These are phyloP conservation scores for Sapayoa aenigma DNA, from an alignment of 2,113 vertebrate species.

Conservation along the genomic window DNA sequence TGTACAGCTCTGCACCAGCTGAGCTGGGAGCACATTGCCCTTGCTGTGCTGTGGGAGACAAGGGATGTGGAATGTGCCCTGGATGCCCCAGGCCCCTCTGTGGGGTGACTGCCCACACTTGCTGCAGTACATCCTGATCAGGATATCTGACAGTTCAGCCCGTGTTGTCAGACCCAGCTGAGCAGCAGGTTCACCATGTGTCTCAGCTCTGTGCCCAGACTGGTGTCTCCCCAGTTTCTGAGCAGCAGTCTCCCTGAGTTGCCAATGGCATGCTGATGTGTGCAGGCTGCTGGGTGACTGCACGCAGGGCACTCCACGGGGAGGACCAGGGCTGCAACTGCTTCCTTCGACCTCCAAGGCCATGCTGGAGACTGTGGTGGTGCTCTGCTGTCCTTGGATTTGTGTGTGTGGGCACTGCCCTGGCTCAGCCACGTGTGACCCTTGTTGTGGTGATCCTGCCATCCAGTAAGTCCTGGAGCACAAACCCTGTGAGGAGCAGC, in stretches of 20 bases:
- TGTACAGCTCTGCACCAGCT: fast-evolving
- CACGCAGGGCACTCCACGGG: neutral
- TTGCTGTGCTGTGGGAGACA: neutral
- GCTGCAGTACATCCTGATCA: neutral
- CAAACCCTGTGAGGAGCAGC: too few relatives aligned
- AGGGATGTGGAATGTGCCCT: fast-evolving
- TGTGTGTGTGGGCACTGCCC: fast-evolving
- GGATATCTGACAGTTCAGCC: neutral
- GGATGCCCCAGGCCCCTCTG: neutral
- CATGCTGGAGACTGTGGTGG: neutral
- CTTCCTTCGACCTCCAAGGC: neutral
- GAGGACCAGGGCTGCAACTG: fast-evolving
- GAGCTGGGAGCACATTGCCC: neutral
- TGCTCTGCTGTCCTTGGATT: fast-evolving
- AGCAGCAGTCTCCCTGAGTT: neutral
- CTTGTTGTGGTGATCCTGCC: too few relatives aligned
- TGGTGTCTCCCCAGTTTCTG: neutral
- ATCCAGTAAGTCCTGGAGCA: too few relatives aligned
- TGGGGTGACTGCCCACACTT: neutral
- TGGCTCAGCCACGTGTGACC: neutral
- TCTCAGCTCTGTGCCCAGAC: neutral
- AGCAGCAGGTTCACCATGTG: too few relatives aligned
- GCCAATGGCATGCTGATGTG: neutral
- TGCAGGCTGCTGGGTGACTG: neutral
- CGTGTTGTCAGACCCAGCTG: neutral